phyloP scores from a whole-genome alignment of 2,797 vertebrate genomes.

The Chaunax sp. region DNA sequence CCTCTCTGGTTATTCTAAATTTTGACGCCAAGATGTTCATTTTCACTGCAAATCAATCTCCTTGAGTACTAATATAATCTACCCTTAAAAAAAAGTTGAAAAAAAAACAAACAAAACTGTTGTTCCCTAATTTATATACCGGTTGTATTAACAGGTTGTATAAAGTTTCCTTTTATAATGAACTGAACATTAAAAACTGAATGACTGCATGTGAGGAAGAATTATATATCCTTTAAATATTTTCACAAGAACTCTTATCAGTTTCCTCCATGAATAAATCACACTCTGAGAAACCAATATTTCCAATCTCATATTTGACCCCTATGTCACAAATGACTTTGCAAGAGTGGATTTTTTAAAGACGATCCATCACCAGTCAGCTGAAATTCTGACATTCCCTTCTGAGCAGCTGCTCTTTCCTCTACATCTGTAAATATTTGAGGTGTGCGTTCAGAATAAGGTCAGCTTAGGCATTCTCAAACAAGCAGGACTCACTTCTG shows the following conservation, averaged over 20 bases:
- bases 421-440: constrained; percentile 72
- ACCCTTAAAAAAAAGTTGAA: no score
- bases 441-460: constrained; percentile 58
- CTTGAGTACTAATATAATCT: no score
- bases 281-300: constrained; percentile 5
- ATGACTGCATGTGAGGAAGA: not conserved
- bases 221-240: not conserved
- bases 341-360: not conserved
- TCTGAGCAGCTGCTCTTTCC: constrained; percentile 20
- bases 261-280: constrained; percentile 2
- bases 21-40: no score
- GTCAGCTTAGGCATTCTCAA: constrained; percentile 60
- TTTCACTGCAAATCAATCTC: no score
- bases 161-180: not conserved
- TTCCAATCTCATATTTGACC: constrained; percentile 16
- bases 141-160: no score
- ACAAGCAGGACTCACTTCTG: constrained; percentile 59
- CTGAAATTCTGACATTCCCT: constrained; percentile 18
- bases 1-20: no score
- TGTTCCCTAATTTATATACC: no score
- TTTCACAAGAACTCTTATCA: constrained; percentile 5
- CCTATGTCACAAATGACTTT: not conserved
- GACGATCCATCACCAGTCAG: constrained; percentile 21
- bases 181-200: not conserved
- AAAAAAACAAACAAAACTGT: no score